phyloP scores from a whole-genome alignment of 2,888 invertebrate genomes.

The Thera obeliscata region DNA sequence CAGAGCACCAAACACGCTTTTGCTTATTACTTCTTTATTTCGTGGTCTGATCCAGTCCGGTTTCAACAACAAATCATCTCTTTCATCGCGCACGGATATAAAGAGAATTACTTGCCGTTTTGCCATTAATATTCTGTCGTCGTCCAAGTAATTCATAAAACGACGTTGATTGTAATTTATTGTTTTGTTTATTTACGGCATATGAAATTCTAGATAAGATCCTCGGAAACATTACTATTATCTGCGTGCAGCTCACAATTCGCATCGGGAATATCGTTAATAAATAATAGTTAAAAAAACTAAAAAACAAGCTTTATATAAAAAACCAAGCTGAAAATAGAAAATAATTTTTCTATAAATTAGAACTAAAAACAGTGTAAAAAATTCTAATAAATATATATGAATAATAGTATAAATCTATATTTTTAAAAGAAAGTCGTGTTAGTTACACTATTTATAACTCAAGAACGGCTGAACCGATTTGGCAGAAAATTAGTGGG shows the following conservation, averaged over 20 bases:
- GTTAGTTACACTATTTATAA: too few relatives aligned
- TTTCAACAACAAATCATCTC: conserved; percentile 67
- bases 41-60: conserved; percentile 56
- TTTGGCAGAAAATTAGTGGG: too few relatives aligned
- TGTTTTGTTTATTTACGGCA: conserved; percentile 42
- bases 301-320: too few relatives aligned
- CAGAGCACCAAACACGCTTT: too few relatives aligned
- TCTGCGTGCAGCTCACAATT: background rate
- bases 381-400: too few relatives aligned
- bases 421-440: too few relatives aligned
- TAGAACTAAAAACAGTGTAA: too few relatives aligned
- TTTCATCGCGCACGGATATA: conserved; percentile 61
- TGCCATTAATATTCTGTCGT: conserved; percentile 54
- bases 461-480: too few relatives aligned
- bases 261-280: background rate
- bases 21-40: too few relatives aligned
- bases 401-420: too few relatives aligned
- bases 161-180: conserved; percentile 57
- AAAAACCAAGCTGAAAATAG: too few relatives aligned
- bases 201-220: background rate
- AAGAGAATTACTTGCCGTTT: conserved; percentile 49
- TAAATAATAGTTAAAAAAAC: background rate
- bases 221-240: background rate
- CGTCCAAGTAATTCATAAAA: conserved; percentile 51
- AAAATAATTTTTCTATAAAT: too few relatives aligned